These are phyloP conservation scores for Hyperopisus bebe DNA, from an alignment of 2,113 vertebrate species.

Conservation along the genomic window DNA sequence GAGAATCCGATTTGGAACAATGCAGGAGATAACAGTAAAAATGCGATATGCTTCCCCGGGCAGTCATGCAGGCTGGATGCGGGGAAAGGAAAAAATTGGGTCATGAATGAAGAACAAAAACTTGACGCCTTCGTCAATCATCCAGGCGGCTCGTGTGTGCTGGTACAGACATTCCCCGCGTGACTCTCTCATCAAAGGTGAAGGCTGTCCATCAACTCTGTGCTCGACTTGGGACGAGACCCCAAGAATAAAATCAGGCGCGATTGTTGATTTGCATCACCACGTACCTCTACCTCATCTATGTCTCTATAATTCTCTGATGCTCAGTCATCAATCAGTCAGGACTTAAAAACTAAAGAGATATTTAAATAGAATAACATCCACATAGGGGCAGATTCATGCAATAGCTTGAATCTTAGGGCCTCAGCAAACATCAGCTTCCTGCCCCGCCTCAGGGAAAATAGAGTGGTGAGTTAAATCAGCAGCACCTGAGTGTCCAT, in stretches of 20 bases:
- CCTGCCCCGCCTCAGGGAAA: not conserved
- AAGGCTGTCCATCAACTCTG: not conserved
- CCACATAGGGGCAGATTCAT: not conserved
- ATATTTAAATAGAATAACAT: not conserved
- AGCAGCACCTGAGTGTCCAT: not conserved
- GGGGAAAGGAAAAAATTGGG: not conserved
- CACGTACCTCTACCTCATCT: not conserved
- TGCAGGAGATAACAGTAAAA: not conserved
- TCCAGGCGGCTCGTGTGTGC: not conserved
- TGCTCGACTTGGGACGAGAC: not conserved
- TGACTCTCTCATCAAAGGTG: not conserved
- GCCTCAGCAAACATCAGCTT: not conserved
- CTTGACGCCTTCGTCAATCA: not conserved
- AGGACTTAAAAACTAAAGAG: not conserved
- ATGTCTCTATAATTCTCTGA: not conserved
- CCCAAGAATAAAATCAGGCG: not conserved
- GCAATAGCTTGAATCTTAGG: not conserved
- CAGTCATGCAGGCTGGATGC: not conserved
- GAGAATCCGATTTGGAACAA: not conserved
- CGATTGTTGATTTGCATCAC: not conserved
- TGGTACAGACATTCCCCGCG: not conserved
- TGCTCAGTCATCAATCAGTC: not conserved
- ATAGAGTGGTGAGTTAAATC: not conserved
- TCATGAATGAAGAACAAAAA: constrained; percentile 2
- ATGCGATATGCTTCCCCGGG: not conserved